These are phyloP conservation scores for Dendroctonus ponderosae DNA, from an alignment of 1,140 invertebrate genomes.

Conservation along the genomic window DNA sequence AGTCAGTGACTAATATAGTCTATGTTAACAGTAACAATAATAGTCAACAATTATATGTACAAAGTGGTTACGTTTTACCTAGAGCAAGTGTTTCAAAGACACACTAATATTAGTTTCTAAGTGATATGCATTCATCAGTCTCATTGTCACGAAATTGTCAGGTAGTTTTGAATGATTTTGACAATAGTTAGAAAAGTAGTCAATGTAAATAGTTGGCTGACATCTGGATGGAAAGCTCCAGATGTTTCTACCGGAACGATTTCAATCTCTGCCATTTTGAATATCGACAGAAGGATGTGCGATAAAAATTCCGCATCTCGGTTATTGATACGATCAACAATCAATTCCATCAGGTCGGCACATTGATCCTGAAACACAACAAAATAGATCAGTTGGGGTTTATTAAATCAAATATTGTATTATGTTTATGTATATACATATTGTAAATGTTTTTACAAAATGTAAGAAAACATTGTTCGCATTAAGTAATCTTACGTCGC, in stretches of 20 bases:
- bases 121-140: conserved; percentile 42
- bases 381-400: background rate
- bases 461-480: no score
- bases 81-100: conserved; percentile 37
- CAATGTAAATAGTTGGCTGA: conserved; percentile 1
- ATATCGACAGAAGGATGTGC: conserved; percentile 81
- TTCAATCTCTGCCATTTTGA: conserved; percentile 89
- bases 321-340: conserved; percentile 80
- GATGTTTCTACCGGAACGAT: conserved; percentile 56
- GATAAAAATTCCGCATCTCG: conserved; percentile 80
- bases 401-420: no score
- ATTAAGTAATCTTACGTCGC: no score
- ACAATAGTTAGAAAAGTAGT: conserved; percentile 9
- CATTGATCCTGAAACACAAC: conserved; percentile 73
- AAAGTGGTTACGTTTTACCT: conserved; percentile 39
- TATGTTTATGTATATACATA: no score
- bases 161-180: conserved; percentile 17
- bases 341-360: conserved; percentile 72
- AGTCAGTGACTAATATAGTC: conserved; percentile 42
- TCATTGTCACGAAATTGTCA: conserved; percentile 47
- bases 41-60: conserved; percentile 49
- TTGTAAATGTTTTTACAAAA: no score
- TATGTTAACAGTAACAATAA: conserved; percentile 45
- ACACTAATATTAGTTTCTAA: conserved; percentile 28
- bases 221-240: conserved; percentile 35